Base-by-base conservation (phyloP, 2,797 vertebrate genomes). In the Trematocara caparti region DNA sequence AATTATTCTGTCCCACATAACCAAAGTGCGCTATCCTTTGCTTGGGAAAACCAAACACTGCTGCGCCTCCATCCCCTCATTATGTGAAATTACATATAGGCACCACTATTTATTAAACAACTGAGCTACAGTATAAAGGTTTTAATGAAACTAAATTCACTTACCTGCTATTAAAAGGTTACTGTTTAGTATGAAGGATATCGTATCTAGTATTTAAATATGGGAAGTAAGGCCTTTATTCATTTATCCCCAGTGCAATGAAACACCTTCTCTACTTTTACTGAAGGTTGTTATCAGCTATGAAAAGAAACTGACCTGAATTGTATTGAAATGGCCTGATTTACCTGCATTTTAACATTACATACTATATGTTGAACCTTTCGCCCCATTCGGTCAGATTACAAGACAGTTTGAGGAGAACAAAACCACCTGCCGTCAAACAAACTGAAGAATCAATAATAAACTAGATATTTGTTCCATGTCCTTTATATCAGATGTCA, bases 1-100 rank as follows among this genome's bases (percentile, higher is more conserved):
- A 88, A 81, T 92, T 87, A 85, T 87, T 76, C 78, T 76, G 69
- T 76, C 79, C 48, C 75, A 32, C 32, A 72, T 45, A 38, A 36
- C 32, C 64, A 55, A 76, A 66, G 72, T 30, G 72, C 10, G 50
- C 72, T 57, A 79, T 73, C 77, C 53, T 81, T 76, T 74, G 43
- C 48, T 72, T 74, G 73, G 72, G 57, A 86, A 80, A 69, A 76
- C 71, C 76, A 76, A 83, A 90, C 66, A 73, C 45, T 19, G n/a
- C 43, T 69, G 38, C 14, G 36, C 40, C 32, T 76, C 19, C 38
- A 71, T 75, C 66, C 51, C 15, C 48, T 83, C 74, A 86, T 86
- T 75, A 69, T 80, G 72, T n/a, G 71, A 72, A 76, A 64, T 78
- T 64, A 83, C 74, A 84, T 53, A 51, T 14, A 19, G 53, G 59